Evolutionary conservation across 2,888 invertebrate species (phyloP).

Genomic region (Caenorhabditis uteleia): DNA sequence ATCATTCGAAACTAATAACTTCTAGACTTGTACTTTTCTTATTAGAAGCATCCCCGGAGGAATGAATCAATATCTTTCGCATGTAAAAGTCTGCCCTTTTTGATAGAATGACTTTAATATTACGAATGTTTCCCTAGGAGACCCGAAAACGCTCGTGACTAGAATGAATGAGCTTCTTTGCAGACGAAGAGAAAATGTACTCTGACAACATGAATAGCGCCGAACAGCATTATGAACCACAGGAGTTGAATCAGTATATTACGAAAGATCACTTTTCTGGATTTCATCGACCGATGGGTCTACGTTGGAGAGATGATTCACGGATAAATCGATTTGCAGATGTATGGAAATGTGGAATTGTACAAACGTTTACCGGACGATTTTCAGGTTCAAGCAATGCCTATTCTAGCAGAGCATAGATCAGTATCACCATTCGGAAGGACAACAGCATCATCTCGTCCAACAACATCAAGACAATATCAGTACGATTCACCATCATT

Average conservation of each 20-base stretch:
- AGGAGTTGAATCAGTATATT: not conserved
- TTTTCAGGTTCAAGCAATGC: constrained; percentile 19
- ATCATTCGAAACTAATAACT: not conserved
- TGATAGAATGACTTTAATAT: too few relatives aligned
- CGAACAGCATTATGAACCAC: not conserved
- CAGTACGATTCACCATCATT: constrained; percentile 4
- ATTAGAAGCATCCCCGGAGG: too few relatives aligned
- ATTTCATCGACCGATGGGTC: constrained; percentile 19
- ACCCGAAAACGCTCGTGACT: too few relatives aligned
- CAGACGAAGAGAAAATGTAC: too few relatives aligned
- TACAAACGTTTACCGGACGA: too few relatives aligned
- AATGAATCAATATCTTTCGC: too few relatives aligned
- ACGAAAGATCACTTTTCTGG: not conserved
- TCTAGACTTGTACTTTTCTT: not conserved
- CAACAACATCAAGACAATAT: constrained; percentile 10
- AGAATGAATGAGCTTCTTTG: too few relatives aligned
- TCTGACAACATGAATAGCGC: too few relatives aligned
- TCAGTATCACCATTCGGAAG: constrained; percentile 21
- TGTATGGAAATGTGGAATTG: too few relatives aligned
- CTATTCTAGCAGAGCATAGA: constrained; percentile 40
- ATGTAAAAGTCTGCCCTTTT: too few relatives aligned
- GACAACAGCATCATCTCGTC: constrained; percentile 15
- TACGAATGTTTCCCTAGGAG: too few relatives aligned
- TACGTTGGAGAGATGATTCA: constrained; percentile 37
- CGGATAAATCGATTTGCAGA: constrained; percentile 9